Evolutionary conservation across 2,797 vertebrate genomes (phyloP), one percentile per base, ranked within the genome.

Genomic region (Sparidentex hasta): DNA sequence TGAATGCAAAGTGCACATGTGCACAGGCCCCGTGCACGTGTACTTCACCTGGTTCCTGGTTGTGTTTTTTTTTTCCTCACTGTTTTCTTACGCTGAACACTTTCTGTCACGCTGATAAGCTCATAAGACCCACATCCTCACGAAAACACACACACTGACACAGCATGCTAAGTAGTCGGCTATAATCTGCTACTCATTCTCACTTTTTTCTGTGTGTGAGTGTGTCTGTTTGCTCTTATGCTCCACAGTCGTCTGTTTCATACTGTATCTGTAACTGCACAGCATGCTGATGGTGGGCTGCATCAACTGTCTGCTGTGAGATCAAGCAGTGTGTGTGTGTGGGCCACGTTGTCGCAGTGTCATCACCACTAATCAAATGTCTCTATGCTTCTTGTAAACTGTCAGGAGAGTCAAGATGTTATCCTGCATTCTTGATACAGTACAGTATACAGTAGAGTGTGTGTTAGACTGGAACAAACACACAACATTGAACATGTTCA

Each of bases 291-390:
- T 76, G 70, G 46, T 57, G 50, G 58, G 18, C 69, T 76, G 66
- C 59, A 81, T 77, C 77, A 79, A 84, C 82, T 87, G 80, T 73
- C 64, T 65, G 2, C 73, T 83, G 43, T 65, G 54, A 65, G 48
- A 81, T 85, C 55, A 66, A 70, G 27, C 48, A 33, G 55, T 17
- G 57, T 54, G n/a, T 27, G 80, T 27, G 25, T 70, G 80, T 65
- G 69, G 20, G 56, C 25, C 41, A 41, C 63, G 23, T 78, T 65
- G 23, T 78, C 48, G 50, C 25, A 29, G 48, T 66, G 56, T 82
- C 65, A 82, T 3, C 71, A 71, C 14, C 56, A 71, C 18, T 51
- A 64, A 65, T 72, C 16, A 83, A 83, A 58, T 23, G 65, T 55
- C 29, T 44, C 55, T 65, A 46, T 71, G 47, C 50, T 57, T 76